Evolutionary conservation across 2,113 vertebrate genomes (phyloP).

Genomic region (Microtus pennsylvanicus): DNA sequence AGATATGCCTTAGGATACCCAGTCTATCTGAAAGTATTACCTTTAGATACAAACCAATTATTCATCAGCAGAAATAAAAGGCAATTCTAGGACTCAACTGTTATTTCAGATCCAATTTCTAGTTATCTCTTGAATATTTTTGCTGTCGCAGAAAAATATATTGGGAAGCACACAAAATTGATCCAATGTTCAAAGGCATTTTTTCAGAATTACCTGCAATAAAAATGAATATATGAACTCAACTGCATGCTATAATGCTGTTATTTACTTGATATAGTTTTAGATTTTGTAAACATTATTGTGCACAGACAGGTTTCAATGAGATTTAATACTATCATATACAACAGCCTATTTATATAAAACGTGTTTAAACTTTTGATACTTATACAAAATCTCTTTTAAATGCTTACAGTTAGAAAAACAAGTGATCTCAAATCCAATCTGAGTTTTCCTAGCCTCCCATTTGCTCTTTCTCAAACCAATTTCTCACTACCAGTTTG

Average conservation of each 20-base stretch:
- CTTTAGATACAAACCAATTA: constrained; percentile 67
- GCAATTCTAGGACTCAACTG: constrained; percentile 36
- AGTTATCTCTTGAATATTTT: constrained; percentile 75
- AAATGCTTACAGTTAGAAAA: constrained; percentile 14
- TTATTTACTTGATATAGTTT: constrained; percentile 58
- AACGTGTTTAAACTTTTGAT: constrained; percentile 54
- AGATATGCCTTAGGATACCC: constrained; percentile 23
- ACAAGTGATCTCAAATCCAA: neutral
- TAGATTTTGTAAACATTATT: constrained; percentile 66
- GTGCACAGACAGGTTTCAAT: constrained; percentile 35
- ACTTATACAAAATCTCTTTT: constrained; percentile 34
- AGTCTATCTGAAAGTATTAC: constrained; percentile 60
- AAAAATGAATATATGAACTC: constrained; percentile 48
- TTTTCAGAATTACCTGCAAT: constrained; percentile 67
- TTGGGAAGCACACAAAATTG: constrained; percentile 65
- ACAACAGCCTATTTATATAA: constrained; percentile 28
- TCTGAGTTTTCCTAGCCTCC: neutral
- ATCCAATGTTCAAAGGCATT: constrained; percentile 64
- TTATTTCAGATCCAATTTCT: constrained; percentile 77
- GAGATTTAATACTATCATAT: constrained; percentile 56
- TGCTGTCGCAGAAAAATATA: constrained; percentile 66
- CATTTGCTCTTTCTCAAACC: neutral
- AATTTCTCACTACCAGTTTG: neutral
- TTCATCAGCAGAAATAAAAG: constrained; percentile 65
- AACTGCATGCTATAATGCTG: neutral